Evolutionary conservation across 2,888 invertebrate species (phyloP).

Genomic region (Syritta pipiens): DNA sequence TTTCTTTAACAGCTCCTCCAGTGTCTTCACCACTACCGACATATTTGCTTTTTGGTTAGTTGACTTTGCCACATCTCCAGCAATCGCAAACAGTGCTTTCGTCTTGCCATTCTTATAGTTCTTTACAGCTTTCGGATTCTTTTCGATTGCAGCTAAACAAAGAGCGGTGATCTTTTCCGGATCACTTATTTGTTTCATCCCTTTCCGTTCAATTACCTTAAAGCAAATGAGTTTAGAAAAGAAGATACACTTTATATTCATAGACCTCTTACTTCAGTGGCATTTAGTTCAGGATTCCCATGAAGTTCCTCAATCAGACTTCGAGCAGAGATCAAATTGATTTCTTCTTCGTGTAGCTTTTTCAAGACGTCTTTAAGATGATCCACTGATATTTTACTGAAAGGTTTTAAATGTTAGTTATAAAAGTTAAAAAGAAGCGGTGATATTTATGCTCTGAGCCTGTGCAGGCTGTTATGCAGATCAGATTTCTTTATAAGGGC

Average conservation of each 20-base stretch:
- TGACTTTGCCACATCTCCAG: conserved; percentile 82
- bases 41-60: conserved; percentile 85
- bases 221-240: conserved; percentile 72
- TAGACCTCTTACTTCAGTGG: conserved; percentile 75
- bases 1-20: conserved; percentile 80
- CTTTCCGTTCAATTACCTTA: conserved; percentile 82
- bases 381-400: conserved; percentile 80
- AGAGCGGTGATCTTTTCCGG: conserved; percentile 81
- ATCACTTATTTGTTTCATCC: conserved; percentile 84
- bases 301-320: conserved; percentile 80
- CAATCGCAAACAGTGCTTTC: conserved; percentile 84
- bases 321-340: conserved; percentile 83
- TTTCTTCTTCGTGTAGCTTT: conserved; percentile 81
- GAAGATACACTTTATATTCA: conserved; percentile 15
- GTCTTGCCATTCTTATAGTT: conserved; percentile 85
- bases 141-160: conserved; percentile 83
- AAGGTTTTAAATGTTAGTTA: too few species aligned
- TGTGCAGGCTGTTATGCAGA: too few species aligned
- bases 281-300: conserved; percentile 76
- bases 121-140: conserved; percentile 84
- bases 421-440: too few species aligned
- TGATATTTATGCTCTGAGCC: not conserved
- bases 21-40: conserved; percentile 82
- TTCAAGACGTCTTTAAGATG: conserved; percentile 84
- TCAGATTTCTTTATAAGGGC: too few species aligned